Evolutionary conservation across 2,113 vertebrate genomes (phyloP).

Genomic region (Anolis carolinensis): DNA sequence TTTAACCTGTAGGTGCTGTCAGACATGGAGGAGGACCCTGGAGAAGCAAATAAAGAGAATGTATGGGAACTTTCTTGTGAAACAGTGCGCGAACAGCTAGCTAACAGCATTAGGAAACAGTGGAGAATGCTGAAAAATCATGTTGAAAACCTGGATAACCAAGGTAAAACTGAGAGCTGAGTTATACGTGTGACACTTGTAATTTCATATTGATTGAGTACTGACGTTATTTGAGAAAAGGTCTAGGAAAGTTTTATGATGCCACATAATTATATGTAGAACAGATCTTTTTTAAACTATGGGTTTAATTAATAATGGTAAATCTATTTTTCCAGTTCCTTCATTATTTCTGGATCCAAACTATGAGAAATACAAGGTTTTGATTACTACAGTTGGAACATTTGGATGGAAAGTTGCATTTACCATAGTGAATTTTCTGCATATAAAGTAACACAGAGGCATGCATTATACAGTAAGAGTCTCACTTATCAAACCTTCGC

Average conservation of each 20-base stretch:
- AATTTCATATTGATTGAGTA: neutral
- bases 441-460: no score
- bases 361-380: neutral
- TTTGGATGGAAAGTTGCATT: neutral
- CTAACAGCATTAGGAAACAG: constrained; percentile 95
- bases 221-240: neutral
- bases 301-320: neutral
- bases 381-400: neutral
- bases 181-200: neutral
- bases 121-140: constrained; percentile 96
- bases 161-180: constrained; percentile 79
- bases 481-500: no score
- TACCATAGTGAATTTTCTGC: neutral
- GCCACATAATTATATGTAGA: neutral
- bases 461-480: no score
- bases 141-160: constrained; percentile 90
- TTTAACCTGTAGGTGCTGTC: constrained; percentile 76
- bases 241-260: neutral
- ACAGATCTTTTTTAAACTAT: neutral
- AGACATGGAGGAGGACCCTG: constrained; percentile 84
- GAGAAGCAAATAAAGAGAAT: constrained; percentile 83
- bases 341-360: neutral
- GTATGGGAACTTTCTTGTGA: constrained; percentile 91
- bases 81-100: constrained; percentile 90
- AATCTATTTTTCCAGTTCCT: neutral